Percentiles rank a stretch among this genome's conserved stretches.
Evolutionary conservation across 2,797 vertebrate genomes (phyloP).

Genomic region (Sebastes flavidus): DNA sequence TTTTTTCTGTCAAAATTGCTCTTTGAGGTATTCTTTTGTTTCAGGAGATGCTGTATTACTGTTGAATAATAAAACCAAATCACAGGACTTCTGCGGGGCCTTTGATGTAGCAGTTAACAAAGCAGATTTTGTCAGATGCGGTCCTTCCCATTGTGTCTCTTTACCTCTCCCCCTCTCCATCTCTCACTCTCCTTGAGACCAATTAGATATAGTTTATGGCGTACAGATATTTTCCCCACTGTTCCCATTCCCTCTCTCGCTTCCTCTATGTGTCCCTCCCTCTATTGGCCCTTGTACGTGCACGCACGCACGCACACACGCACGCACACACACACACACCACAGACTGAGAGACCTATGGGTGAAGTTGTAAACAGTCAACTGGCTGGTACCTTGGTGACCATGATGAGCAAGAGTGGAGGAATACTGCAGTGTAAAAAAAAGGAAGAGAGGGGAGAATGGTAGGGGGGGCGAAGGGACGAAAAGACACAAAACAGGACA

Average conservation of each 20-base stretch:
- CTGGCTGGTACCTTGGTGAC: constrained; percentile 23
- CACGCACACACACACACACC: constrained; percentile 5
- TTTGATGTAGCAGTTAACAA: constrained; percentile 8
- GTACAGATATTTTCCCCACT: constrained; percentile 16
- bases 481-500: background rate
- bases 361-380: constrained; percentile 46
- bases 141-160: background rate
- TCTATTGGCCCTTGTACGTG: background rate
- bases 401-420: constrained; percentile 9
- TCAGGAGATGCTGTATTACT: background rate
- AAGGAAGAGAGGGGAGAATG: background rate
- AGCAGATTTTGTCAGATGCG: constrained; percentile 7
- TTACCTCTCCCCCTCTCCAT: background rate
- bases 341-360: constrained; percentile 14
- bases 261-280: background rate
- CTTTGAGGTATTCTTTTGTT: background rate
- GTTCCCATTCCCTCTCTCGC: background rate
- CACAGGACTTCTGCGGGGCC: background rate
- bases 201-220: constrained; percentile 62
- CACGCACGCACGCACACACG: background rate
- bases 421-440: background rate
- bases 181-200: constrained; percentile 50
- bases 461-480: background rate
- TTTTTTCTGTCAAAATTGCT: background rate
- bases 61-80: constrained; percentile 19